Percentiles rank a stretch among this genome's conserved stretches.
Evolutionary conservation across 2,797 vertebrate species (phyloP).

Genomic region (Urocyon cinereoargenteus): DNA sequence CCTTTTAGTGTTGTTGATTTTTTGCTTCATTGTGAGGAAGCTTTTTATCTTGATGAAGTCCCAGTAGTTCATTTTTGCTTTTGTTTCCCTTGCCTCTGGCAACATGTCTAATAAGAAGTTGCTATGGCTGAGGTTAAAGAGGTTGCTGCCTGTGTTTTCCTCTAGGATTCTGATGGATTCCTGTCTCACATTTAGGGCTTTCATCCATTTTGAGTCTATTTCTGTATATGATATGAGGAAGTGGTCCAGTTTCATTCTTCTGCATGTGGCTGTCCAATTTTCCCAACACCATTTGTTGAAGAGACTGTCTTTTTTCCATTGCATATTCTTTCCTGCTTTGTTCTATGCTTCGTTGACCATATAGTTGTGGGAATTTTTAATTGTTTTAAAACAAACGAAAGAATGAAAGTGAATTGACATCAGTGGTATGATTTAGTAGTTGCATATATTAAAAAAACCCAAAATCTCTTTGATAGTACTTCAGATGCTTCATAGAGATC

Average conservation of each 20-base stretch:
- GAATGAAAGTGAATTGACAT: background rate
- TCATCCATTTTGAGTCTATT: no score
- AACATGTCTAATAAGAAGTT: background rate
- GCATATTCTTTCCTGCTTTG: background rate
- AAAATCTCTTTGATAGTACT: background rate
- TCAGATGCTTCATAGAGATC: background rate
- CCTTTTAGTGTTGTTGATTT: background rate
- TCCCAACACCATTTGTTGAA: no score
- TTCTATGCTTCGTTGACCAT: background rate
- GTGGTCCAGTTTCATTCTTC: background rate
- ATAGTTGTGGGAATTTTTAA: background rate
- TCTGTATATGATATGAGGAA: background rate
- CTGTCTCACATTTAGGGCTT: background rate
- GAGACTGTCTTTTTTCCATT: background rate
- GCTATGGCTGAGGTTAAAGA: background rate
- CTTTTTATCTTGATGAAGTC: background rate
- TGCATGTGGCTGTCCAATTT: background rate
- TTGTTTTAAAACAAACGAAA: slow-evolving; percentile 49
- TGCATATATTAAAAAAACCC: background rate
- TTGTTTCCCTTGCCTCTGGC: background rate
- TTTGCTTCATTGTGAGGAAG: background rate
- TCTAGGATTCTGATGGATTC: background rate
- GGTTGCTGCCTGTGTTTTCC: background rate
- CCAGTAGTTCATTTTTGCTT: background rate
- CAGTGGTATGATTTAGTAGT: background rate